Conservation (phyloP, 2,797 vertebrate genomes). For the Acrossocheilus fasciatus region DNA sequence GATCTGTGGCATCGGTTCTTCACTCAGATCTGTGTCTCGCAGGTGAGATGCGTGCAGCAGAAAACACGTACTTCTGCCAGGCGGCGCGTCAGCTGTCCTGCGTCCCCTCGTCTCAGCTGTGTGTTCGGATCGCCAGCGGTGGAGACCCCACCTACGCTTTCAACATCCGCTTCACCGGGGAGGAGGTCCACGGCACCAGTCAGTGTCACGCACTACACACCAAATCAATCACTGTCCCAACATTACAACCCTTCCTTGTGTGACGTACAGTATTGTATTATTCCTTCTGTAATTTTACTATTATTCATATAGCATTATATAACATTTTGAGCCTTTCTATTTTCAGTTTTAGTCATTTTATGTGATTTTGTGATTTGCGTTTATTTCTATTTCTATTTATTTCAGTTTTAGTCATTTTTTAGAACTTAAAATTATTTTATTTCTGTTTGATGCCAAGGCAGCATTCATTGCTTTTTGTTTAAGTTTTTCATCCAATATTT, state of each 20-base stretch:
- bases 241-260: background rate
- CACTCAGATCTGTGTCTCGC: background rate
- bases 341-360: background rate
- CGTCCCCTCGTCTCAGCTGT: constrained; percentile 94
- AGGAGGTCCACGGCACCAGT: constrained; percentile 99
- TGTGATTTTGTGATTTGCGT: background rate
- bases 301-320: background rate
- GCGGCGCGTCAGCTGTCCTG: constrained; percentile 92
- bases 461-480: background rate
- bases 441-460: background rate
- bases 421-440: background rate
- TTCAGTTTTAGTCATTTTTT: background rate
- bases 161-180: constrained; percentile 98
- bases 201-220: constrained; percentile 62
- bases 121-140: constrained; percentile 94
- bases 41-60: constrained; percentile 93
- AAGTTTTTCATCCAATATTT: background rate
- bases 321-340: background rate
- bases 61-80: constrained; percentile 98
- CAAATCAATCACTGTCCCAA: background rate
- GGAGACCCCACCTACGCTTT: constrained; percentile 97
- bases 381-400: background rate
- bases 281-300: background rate
- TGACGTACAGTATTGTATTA: no score
- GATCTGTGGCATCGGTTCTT: background rate